These are phyloP conservation scores for Oeneis ivallda DNA, from an alignment of 2,888 invertebrate genomes.

Conservation along the genomic window DNA sequence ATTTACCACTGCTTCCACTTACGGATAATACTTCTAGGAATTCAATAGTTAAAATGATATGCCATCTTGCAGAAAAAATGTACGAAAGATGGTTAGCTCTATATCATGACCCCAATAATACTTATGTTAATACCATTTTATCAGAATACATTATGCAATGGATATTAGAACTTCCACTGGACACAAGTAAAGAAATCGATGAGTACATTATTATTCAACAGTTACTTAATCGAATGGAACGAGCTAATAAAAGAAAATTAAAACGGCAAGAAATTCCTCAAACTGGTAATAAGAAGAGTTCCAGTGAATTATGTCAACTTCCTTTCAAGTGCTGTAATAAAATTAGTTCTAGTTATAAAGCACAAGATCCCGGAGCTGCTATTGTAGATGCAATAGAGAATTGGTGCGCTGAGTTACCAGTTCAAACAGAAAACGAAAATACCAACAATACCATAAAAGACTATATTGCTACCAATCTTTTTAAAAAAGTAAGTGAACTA, in stretches of 20 bases:
- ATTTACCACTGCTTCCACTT: slow-evolving; percentile 53
- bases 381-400: slow-evolving; percentile 56
- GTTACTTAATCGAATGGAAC: slow-evolving; percentile 53
- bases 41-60: slow-evolving; percentile 48
- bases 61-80: slow-evolving; percentile 55
- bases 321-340: slow-evolving; percentile 30
- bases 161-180: slow-evolving; percentile 54
- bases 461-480: slow-evolving; percentile 51
- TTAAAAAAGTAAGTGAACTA: slow-evolving; percentile 55
- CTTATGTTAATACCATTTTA: slow-evolving; percentile 43
- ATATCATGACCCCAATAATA: slow-evolving; percentile 35
- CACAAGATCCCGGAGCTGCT: slow-evolving; percentile 23
- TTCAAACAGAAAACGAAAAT: slow-evolving; percentile 39
- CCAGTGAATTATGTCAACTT: slow-evolving; percentile 20
- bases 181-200: slow-evolving; percentile 46
- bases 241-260: slow-evolving; percentile 38
- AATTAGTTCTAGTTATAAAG: not conserved
- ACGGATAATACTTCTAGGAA: slow-evolving; percentile 40
- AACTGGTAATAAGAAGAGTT: not conserved
- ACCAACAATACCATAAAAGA: slow-evolving; percentile 43
- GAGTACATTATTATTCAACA: slow-evolving; percentile 51
- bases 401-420: slow-evolving; percentile 57
- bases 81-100: slow-evolving; percentile 42
- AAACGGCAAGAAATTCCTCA: not conserved
- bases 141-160: slow-evolving; percentile 50